phyloP scores from a whole-genome alignment of 1,140 invertebrate species.

The Hyles euphorbiae region DNA sequence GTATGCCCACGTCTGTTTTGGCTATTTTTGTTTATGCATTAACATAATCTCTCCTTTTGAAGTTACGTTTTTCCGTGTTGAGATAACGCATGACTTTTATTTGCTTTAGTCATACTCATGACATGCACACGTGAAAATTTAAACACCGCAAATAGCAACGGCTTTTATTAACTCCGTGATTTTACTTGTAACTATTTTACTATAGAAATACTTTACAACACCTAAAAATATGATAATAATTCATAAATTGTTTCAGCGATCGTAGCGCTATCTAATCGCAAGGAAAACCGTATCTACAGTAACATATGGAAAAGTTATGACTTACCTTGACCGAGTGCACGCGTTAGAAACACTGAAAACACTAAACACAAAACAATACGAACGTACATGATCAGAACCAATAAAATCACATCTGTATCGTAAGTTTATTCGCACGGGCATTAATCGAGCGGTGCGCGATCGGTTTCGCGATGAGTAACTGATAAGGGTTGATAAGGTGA shows the following conservation, averaged over 20 bases:
- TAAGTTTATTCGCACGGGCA: slow-evolving; percentile 46
- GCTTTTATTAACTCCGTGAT: neutral
- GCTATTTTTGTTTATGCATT: slow-evolving; percentile 48
- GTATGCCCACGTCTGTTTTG: slow-evolving; percentile 33
- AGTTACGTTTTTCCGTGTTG: slow-evolving; percentile 37
- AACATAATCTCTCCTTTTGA: slow-evolving; percentile 60
- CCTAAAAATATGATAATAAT: too few relatives aligned
- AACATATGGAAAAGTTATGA: slow-evolving; percentile 12
- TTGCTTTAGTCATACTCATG: slow-evolving; percentile 13
- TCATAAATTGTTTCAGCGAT: too few relatives aligned
- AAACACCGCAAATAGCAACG: too few relatives aligned
- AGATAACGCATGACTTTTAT: slow-evolving; percentile 38
- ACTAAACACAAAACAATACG: slow-evolving; percentile 38
- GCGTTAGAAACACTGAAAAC: slow-evolving; percentile 33
- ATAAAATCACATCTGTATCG: slow-evolving; percentile 36
- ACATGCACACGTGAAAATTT: slow-evolving; percentile 1
- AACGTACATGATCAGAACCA: slow-evolving; percentile 40
- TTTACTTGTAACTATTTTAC: neutral
- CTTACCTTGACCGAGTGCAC: slow-evolving; percentile 49
- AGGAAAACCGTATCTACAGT: neutral
- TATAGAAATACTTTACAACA: too few relatives aligned
- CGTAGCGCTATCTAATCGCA: neutral
- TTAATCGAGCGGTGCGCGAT: slow-evolving; percentile 50
- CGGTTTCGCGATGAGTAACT: slow-evolving; percentile 64
- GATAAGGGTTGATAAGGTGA: slow-evolving; percentile 69